phyloP scores from a whole-genome alignment of 2,113 vertebrate genomes.

The Panthera tigris region DNA sequence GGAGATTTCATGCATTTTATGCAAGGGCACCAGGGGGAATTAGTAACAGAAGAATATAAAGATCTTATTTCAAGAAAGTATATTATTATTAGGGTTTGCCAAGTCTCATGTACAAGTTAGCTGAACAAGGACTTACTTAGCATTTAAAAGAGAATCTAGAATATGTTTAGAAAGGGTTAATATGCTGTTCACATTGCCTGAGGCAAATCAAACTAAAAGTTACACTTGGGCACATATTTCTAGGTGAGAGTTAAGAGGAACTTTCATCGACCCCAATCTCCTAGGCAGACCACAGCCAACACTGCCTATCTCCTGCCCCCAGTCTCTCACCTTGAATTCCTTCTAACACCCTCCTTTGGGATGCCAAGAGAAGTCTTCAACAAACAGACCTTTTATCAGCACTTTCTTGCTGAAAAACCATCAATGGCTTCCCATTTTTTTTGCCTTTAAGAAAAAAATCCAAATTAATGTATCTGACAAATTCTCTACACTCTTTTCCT shows the following conservation, averaged over 20 bases:
- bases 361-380: background rate
- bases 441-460: slow-evolving; percentile 23
- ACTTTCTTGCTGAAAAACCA: background rate
- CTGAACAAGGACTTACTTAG: slow-evolving; percentile 64
- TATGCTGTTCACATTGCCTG: slow-evolving; percentile 43
- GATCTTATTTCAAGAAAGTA: slow-evolving; percentile 76
- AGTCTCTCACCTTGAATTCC: background rate
- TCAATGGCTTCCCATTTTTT: background rate
- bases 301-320: background rate
- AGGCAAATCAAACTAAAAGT: slow-evolving; percentile 54
- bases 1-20: slow-evolving; percentile 80
- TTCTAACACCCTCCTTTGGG: background rate
- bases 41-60: slow-evolving; percentile 76
- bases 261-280: background rate
- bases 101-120: slow-evolving; percentile 51
- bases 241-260: slow-evolving; percentile 1
- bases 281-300: background rate
- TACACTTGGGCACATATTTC: slow-evolving; percentile 3
- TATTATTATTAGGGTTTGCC: slow-evolving; percentile 73
- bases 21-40: slow-evolving; percentile 76
- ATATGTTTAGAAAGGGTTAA: slow-evolving; percentile 58
- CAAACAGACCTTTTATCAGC: background rate
- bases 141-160: slow-evolving; percentile 65
- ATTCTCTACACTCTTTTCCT: background rate
- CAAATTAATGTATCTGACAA: slow-evolving; percentile 4